Base-by-base conservation (phyloP, 2,888 invertebrate species). In the Strigamia maritima region DNA sequence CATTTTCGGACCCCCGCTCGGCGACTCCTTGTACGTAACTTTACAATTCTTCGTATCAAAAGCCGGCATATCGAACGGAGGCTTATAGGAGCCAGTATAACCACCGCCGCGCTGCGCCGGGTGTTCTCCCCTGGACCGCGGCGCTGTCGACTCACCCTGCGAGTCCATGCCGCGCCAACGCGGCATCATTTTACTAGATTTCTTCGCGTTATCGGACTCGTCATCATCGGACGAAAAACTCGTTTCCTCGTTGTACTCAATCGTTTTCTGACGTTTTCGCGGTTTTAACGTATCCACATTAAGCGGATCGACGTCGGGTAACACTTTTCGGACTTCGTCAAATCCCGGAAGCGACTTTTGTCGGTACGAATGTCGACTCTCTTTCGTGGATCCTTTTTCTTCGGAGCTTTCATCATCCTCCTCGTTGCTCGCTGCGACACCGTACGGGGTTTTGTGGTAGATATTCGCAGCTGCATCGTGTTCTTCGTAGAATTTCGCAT, bases 1-100 rank as follows among this genome's bases (percentile, higher is more conserved):
- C 78, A 78, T 78, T 19, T 77, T 77, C 40, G 49, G 49, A n/a
- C 78, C 78, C 2, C 78, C 78, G 65, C 31, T 65, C 10, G 65
- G 78, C 3, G 78, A 28, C 8, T 78, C 40, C 22, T 65, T 54
- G 24, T 78, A 78, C 10, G 35, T 31, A 8, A 78, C 78, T 35
- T 78, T 60, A 19, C 78, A 78, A 22, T 78, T 35, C 24, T 78
- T 78, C 7, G 65, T 78, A 65, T 78, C 78, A 14, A 44, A 38
- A 1, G 40, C 77, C 12, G 77, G 77, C 77, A 77, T 77, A 26
- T 38, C 40, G 40, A 77, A 44, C 16, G 77, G 77, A 12, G 77
- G 77, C 22, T 40, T 77, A 49, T 77, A 77, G 8, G 16, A 0
- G 16, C 54, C n/a, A 54, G 19, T 19, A 19, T 54, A 54, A 8